Conservation (phyloP, 2,797 vertebrate species). For the Tadarida brasiliensis region DNA sequence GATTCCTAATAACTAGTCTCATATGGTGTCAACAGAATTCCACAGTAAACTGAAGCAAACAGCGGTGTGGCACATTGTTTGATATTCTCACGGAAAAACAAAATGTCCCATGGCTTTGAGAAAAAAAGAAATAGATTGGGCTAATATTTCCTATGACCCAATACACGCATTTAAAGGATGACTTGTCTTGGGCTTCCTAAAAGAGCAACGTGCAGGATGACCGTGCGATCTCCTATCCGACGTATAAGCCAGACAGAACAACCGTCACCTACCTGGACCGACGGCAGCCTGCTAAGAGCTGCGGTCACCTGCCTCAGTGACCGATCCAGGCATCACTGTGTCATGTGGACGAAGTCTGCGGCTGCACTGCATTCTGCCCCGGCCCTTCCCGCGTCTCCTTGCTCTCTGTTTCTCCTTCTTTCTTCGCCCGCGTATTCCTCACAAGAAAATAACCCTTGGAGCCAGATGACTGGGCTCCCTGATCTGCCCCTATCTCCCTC, state of each 20-base stretch:
- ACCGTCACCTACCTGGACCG: neutral
- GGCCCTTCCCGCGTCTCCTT: neutral
- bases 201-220: neutral
- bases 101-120: neutral
- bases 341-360: neutral
- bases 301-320: neutral
- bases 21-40: neutral
- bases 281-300: neutral
- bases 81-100: neutral
- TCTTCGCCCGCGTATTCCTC: neutral
- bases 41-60: neutral
- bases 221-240: neutral
- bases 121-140: neutral
- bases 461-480: neutral
- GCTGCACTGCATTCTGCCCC: neutral
- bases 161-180: neutral
- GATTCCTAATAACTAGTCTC: neutral
- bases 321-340: neutral
- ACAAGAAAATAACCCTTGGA: neutral
- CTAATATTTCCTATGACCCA: neutral
- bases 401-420: neutral
- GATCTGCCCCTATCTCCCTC: neutral
- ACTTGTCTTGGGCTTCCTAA: neutral
- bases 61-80: neutral
- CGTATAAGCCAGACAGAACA: neutral